These are phyloP conservation scores for Troglohyphantes excavatus DNA, from an alignment of 2,888 invertebrate species.

Conservation along the genomic window DNA sequence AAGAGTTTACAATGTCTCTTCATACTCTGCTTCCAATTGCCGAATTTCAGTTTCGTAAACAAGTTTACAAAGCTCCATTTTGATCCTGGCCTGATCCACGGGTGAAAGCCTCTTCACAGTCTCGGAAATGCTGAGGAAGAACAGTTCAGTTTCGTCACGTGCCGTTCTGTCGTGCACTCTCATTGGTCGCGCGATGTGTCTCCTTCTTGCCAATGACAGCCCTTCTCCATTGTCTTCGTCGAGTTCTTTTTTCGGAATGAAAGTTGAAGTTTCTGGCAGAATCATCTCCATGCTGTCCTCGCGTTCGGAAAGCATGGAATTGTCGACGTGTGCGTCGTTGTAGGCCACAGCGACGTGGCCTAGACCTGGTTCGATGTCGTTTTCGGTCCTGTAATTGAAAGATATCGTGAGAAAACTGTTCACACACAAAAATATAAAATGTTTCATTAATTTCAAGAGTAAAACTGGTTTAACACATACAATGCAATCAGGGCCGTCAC, in stretches of 20 bases:
- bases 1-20: conserved; percentile 35
- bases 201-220: not conserved
- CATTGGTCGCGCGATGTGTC: not conserved
- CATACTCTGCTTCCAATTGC: conserved; percentile 39
- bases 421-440: no score
- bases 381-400: conserved; percentile 36
- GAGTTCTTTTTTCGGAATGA: conserved; percentile 37
- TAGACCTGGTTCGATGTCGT: conserved; percentile 15
- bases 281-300: conserved; percentile 57
- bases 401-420: not conserved
- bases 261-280: conserved; percentile 50
- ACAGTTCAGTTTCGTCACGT: conserved; percentile 64
- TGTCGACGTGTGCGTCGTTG: conserved; percentile 10
- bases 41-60: conserved; percentile 63
- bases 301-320: conserved; percentile 21
- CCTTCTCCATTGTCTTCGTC: conserved; percentile 14
- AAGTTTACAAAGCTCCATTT: conserved; percentile 62
- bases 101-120: conserved; percentile 61
- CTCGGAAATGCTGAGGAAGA: conserved; percentile 67
- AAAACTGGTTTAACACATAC: no score
- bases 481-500: no score
- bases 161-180: not conserved
- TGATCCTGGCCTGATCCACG: conserved; percentile 61
- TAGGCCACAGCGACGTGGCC: conserved; percentile 22
- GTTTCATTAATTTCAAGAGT: no score